Conservation (phyloP, 2,888 invertebrate genomes). For the Elysia crispata region DNA sequence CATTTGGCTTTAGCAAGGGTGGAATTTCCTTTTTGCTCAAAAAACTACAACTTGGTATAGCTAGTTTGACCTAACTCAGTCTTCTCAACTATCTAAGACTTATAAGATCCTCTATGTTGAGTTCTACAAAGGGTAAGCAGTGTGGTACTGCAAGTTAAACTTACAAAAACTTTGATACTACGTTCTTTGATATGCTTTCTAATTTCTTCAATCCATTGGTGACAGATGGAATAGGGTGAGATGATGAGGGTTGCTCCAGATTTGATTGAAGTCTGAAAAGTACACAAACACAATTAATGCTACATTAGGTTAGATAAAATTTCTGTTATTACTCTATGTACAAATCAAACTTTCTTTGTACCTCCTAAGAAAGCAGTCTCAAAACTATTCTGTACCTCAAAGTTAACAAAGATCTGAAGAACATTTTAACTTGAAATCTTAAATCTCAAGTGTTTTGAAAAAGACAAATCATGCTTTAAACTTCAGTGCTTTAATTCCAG, state of each 20-base stretch:
- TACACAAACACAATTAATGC: background rate
- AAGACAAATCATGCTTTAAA: too few relatives aligned
- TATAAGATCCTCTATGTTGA: too few relatives aligned
- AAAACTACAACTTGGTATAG: background rate
- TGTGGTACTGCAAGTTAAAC: constrained; percentile 48
- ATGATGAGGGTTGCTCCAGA: constrained; percentile 85
- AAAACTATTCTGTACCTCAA: background rate
- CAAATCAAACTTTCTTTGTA: background rate
- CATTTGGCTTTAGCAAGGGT: background rate
- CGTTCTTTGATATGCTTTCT: constrained; percentile 81
- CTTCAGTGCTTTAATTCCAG: too few relatives aligned
- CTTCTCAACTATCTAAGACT: too few relatives aligned
- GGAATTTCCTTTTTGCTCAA: background rate
- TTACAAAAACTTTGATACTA: constrained; percentile 76
- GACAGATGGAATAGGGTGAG: constrained; percentile 83
- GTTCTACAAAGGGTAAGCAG: too few relatives aligned
- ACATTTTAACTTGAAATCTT: too few relatives aligned
- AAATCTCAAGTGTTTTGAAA: too few relatives aligned
- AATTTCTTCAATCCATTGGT: constrained; percentile 86
- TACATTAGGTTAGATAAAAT: too few relatives aligned
- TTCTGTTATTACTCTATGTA: too few relatives aligned
- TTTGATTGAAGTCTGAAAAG: constrained; percentile 78
- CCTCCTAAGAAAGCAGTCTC: background rate
- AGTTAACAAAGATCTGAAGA: too few relatives aligned
- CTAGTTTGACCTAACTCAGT: too few relatives aligned